phyloP scores from a whole-genome alignment of 2,797 vertebrate genomes.

The Amblyraja radiata region DNA sequence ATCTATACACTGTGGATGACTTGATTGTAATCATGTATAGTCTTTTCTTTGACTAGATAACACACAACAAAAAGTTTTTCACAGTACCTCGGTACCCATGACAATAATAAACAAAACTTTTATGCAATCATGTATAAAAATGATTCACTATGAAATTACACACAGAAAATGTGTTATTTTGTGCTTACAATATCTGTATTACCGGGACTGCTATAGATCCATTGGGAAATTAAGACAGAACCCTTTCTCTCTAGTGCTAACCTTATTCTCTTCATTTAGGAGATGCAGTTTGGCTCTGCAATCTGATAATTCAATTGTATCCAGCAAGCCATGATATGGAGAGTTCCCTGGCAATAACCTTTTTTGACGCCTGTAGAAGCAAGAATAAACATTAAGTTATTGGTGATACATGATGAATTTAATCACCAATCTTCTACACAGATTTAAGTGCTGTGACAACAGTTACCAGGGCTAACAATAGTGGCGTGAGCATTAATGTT shows the following conservation, averaged over 20 bases:
- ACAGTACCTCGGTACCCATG: too few species aligned
- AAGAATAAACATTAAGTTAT: conserved; percentile 36
- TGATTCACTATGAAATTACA: background rate
- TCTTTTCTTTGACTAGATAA: too few species aligned
- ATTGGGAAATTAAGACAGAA: background rate
- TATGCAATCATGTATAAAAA: background rate
- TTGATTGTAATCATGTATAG: too few species aligned
- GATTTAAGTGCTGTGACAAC: background rate
- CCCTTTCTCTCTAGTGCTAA: conserved; percentile 48
- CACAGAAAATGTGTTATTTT: background rate
- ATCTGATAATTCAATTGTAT: conserved; percentile 64
- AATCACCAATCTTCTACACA: background rate
- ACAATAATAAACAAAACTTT: too few species aligned
- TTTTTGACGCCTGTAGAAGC: conserved; percentile 68
- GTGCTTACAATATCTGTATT: background rate
- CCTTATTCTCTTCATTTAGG: conserved; percentile 63
- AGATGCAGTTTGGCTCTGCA: conserved; percentile 64
- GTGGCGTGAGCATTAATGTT: background rate
- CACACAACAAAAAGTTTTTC: too few species aligned
- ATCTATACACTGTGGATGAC: too few species aligned
- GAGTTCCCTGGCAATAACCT: conserved; percentile 52
- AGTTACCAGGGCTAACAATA: background rate
- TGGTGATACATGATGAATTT: background rate
- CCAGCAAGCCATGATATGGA: conserved; percentile 61
- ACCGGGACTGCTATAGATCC: background rate